Base-by-base conservation (phyloP, 1,140 invertebrate genomes). In the Anastrepha obliqua region DNA sequence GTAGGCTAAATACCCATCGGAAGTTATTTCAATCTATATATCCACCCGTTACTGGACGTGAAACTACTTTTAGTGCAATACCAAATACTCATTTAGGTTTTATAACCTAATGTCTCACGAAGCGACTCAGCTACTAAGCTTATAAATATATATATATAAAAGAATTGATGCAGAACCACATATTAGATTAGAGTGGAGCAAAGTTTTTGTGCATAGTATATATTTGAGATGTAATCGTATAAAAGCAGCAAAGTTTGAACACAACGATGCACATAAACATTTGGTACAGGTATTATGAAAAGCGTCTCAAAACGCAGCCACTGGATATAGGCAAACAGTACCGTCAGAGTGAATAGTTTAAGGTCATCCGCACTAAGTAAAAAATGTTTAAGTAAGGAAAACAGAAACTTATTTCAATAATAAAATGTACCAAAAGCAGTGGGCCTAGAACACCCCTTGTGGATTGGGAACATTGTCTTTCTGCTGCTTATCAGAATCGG, bases 301-400 rank as follows among this genome's bases (percentile, higher is more conserved):
- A 94, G 98, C 99, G 7, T 99, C 99, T 0, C 98, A 99, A 93
- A 97, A 97, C 89, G 96, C 98, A 62, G 99, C 99, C 51, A 96
- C 99, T 88, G 99, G 99, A n/a, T 99, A 99, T 92, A 96, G 99
- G 88, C 99, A 99, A 94, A 99, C 98, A 17, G 98, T 98, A 0
- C 98, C 29, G 29, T 29, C 29, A 29, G 29, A 29, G 29, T 29
- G 29, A 29, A 29, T 1, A 29, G 29, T 29, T 29, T 29, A 29
- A 29, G 29, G 29, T 1, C 29, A 29, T 29, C 29, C 29, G 29
- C 29, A n/a, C 1, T 29, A 29, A 29, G 29, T 29, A 29, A 29
- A 29, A 29, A 29, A 29, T 29, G 29, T 29, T 29, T 29, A 29
- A 29, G 29, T 29, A 29, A 29, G 29, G 29, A 29, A 29, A 29